Base-by-base conservation (phyloP, 2,797 vertebrate species). In the Parauchenoglanis punctatus region DNA sequence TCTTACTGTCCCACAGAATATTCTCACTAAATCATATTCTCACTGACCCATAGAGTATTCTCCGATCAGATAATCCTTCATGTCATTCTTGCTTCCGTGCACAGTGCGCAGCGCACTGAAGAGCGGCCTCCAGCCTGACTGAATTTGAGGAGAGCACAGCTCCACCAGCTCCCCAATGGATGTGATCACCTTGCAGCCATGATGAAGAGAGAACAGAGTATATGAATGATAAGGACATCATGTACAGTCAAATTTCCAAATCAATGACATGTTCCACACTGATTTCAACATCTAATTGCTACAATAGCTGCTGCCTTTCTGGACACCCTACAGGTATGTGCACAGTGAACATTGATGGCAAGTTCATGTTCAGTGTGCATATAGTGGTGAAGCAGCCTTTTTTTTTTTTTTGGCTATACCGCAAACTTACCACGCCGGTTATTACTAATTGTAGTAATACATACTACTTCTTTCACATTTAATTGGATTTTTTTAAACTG, bases 141-240 rank as follows among this genome's bases (percentile, higher is more conserved):
- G 97, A 93, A 99, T 99, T 90, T 98, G 97, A 18, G 97, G 95
- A 52, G 98, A 99, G 85, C 97, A 99, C 94, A 98, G 95, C 95
- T 99, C 98, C 91, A 99, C 98, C 95, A 99, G 92, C 93, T 99
- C 98, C 0, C 97, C 98, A 3, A 99, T 98, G 0, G 98, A 99
- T 0, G 98, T 98, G 58, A 99, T 93, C 61, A 99, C 98, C 98
- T 99, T 82, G 6, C 59, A 58, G 25, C 65, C 65, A 82, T 28
- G 40, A 76, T 40, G 54, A 52, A 15, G 18, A 85, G 1, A 75
- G 46, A 59, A 65, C n/a, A 35, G 18, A 49, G 17, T 20, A 63
- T 83, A 28, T 18, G 8, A 10, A 61, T 28, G 23, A 83, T 11
- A 13, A 28, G n/a, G 13, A 68, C 17, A 4, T 31, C 58, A 7